phyloP scores from a whole-genome alignment of 2,888 invertebrate genomes.

The Parascotia fuliginaria region DNA sequence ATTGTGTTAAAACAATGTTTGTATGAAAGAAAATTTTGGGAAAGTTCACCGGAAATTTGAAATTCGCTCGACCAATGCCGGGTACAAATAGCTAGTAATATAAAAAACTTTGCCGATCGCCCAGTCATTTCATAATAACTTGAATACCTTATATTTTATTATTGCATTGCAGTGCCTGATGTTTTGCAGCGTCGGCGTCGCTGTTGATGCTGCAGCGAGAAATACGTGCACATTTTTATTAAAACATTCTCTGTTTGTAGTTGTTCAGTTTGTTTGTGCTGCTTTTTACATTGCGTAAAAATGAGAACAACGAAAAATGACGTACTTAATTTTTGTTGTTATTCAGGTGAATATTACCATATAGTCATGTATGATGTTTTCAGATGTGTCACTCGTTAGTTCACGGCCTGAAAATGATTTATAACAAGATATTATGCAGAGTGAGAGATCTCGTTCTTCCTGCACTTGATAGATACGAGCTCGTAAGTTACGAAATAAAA shows the following conservation, averaged over 20 bases:
- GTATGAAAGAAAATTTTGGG: too few relatives aligned
- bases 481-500: constrained; percentile 2
- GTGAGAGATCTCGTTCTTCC: neutral
- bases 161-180: too few relatives aligned
- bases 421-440: constrained; percentile 20
- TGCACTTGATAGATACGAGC: too few relatives aligned
- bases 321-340: constrained; percentile 14
- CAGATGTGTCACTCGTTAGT: constrained; percentile 45
- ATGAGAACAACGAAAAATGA: constrained; percentile 21
- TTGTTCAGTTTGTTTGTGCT: constrained; percentile 7
- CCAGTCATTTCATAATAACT: too few relatives aligned
- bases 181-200: too few relatives aligned
- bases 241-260: constrained; percentile 8
- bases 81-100: too few relatives aligned
- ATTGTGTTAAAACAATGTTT: too few relatives aligned
- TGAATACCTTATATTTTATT: neutral
- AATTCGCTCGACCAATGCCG: too few relatives aligned
- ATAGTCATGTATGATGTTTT: neutral
- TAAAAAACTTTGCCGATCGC: too few relatives aligned
- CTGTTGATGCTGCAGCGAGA: too few relatives aligned
- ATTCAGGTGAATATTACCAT: constrained; percentile 31
- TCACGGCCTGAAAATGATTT: constrained; percentile 41
- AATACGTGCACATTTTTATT: constrained; percentile 3
- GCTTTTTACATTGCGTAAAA: constrained; percentile 15
- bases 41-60: too few relatives aligned